phyloP scores from a whole-genome alignment of 2,113 vertebrate species.

The Narcine bancroftii region DNA sequence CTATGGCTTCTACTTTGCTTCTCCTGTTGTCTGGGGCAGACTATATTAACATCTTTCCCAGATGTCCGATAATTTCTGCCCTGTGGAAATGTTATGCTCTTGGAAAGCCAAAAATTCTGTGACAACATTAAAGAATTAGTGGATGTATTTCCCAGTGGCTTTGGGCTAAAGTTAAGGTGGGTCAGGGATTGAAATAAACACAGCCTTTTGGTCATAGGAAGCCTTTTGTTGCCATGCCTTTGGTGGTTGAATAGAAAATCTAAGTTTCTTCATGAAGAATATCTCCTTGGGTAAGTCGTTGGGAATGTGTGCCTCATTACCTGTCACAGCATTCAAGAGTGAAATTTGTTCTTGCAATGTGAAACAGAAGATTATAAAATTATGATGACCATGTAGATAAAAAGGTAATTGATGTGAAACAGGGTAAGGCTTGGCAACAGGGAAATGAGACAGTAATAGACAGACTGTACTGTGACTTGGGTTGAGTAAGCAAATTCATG shows the following conservation, averaged over 20 bases:
- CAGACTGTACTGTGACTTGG: not conserved
- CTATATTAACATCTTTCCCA: not conserved
- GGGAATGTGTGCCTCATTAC: not conserved
- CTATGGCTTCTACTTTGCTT: not conserved
- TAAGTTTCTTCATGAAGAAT: not conserved
- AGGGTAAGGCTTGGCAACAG: not conserved
- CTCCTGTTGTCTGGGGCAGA: not conserved
- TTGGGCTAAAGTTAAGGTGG: no score
- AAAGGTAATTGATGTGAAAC: not conserved
- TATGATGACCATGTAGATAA: not conserved
- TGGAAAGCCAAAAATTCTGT: not conserved
- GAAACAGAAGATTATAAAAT: not conserved
- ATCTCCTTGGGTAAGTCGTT: not conserved
- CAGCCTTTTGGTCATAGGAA: not conserved
- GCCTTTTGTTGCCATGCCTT: not conserved
- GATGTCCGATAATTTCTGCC: no score
- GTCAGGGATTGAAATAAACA: not conserved
- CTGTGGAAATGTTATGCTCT: not conserved
- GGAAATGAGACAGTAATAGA: constrained; percentile 12
- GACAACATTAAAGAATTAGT: not conserved
- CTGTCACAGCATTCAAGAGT: not conserved
- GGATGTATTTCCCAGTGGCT: not conserved
- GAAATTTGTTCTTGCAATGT: not conserved
- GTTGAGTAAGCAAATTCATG: not conserved
- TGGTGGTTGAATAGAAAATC: not conserved